Conservation (phyloP, 2,113 vertebrate species). For the Otolemur garnettii region DNA sequence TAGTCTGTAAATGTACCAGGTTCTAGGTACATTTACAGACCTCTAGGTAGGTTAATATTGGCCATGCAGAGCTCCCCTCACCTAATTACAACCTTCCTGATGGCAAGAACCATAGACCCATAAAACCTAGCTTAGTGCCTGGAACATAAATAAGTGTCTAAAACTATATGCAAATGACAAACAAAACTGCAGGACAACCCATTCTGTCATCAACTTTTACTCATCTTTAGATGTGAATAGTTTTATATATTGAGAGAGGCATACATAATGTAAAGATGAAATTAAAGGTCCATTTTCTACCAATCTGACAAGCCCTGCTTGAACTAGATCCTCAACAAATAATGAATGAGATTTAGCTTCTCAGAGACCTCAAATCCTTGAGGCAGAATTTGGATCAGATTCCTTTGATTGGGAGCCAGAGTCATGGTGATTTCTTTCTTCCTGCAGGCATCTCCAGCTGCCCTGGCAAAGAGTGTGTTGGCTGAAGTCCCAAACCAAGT, state of each 20-base stretch:
- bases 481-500: slow-evolving; percentile 99
- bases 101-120: not conserved
- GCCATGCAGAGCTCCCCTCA: not conserved
- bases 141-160: not conserved
- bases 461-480: slow-evolving; percentile 97
- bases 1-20: rapidly evolving
- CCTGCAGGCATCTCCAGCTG: slow-evolving; percentile 96
- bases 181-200: not conserved
- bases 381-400: not conserved
- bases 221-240: slow-evolving; percentile 16
- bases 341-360: not conserved
- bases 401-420: not conserved
- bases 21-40: too few species aligned
- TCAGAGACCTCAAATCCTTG: not conserved
- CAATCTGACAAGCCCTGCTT: not conserved
- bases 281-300: not conserved
- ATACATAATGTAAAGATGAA: not conserved
- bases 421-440: slow-evolving; percentile 82
- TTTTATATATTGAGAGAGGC: slow-evolving; percentile 6
- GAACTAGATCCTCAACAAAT: not conserved
- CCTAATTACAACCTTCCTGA: not conserved
- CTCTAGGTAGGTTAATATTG: not conserved
- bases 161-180: not conserved
- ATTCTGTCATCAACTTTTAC: not conserved
- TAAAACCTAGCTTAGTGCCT: not conserved